These are phyloP conservation scores for Bathynomus jamesi DNA, from an alignment of 1,140 invertebrate genomes.

Conservation along the genomic window DNA sequence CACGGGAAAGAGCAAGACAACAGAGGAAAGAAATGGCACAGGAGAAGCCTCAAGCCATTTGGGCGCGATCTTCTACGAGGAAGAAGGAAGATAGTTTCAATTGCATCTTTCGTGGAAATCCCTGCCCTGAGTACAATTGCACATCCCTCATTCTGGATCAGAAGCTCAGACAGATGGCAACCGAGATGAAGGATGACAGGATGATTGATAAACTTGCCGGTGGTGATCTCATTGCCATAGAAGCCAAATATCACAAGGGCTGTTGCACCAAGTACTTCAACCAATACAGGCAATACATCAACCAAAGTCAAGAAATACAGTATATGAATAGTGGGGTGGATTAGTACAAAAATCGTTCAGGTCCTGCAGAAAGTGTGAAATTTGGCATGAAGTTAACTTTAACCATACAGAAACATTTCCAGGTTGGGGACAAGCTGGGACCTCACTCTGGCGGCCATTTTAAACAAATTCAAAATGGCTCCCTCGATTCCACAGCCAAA, in stretches of 20 bases:
- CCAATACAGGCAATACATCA: constrained; percentile 5
- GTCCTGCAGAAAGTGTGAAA: no score
- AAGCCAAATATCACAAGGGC: no score
- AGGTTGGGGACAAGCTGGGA: no score
- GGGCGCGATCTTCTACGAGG: background rate
- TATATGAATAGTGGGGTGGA: no score
- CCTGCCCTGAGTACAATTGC: background rate
- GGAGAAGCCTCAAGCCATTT: background rate
- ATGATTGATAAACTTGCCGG: constrained; percentile 3
- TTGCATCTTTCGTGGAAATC: background rate
- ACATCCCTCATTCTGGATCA: constrained; percentile 3
- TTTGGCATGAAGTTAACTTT: no score
- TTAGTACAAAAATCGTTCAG: no score
- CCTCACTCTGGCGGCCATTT: no score
- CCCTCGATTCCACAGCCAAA: no score
- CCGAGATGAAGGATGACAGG: constrained; percentile 5
- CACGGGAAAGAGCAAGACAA: constrained; percentile 1
- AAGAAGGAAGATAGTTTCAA: background rate
- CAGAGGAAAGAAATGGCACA: constrained; percentile 4
- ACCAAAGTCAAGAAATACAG: constrained; percentile 2
- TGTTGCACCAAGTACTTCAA: background rate
- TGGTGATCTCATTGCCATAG: constrained; percentile 3
- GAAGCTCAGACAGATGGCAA: background rate
- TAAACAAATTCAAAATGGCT: no score
- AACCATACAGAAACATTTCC: no score